phyloP scores from a whole-genome alignment of 1,140 invertebrate species.

The Lasioglossum albipes region DNA sequence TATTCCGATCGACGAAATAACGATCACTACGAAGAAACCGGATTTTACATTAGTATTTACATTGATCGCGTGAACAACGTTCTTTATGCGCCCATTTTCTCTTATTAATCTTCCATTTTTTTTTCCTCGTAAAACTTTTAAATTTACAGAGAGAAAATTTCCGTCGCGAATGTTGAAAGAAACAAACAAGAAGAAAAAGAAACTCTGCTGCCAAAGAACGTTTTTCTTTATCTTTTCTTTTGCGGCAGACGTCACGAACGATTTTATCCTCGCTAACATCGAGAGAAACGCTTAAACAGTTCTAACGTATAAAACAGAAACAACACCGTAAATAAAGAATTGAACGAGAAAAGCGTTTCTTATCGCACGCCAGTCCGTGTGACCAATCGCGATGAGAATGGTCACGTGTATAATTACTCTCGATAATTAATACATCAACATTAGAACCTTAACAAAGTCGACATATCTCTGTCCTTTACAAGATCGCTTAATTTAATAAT shows the following conservation, averaged over 20 bases:
- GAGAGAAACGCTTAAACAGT: constrained; percentile 34
- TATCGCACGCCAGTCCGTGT: constrained; percentile 31
- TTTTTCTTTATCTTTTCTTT: not conserved
- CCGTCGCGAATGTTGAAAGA: constrained; percentile 9
- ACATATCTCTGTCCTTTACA: constrained; percentile 47
- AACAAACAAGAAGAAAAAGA: not conserved
- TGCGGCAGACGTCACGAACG: constrained; percentile 24
- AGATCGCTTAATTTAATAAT: constrained; percentile 38
- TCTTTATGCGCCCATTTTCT: constrained; percentile 5
- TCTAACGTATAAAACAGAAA: constrained; percentile 47
- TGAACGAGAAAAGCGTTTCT: constrained; percentile 35
- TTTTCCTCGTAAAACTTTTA: constrained; percentile 43
- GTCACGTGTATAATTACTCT: constrained; percentile 25
- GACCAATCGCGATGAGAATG: constrained; percentile 19
- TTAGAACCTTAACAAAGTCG: constrained; percentile 47
- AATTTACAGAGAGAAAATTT: constrained; percentile 61
- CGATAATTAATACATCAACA: constrained; percentile 46
- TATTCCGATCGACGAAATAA: constrained; percentile 58
- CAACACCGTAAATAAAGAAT: constrained; percentile 49
- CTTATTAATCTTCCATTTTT: not conserved
- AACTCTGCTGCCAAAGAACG: constrained; percentile 15
- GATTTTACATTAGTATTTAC: constrained; percentile 73
- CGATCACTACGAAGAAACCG: constrained; percentile 59
- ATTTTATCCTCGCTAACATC: not conserved
- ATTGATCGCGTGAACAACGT: constrained; percentile 37